Percentiles rank a stretch among this genome's conserved stretches.
Evolutionary conservation across 92 coral and sea anemone species (phyloP).

Genomic region (Ricordea florida): DNA sequence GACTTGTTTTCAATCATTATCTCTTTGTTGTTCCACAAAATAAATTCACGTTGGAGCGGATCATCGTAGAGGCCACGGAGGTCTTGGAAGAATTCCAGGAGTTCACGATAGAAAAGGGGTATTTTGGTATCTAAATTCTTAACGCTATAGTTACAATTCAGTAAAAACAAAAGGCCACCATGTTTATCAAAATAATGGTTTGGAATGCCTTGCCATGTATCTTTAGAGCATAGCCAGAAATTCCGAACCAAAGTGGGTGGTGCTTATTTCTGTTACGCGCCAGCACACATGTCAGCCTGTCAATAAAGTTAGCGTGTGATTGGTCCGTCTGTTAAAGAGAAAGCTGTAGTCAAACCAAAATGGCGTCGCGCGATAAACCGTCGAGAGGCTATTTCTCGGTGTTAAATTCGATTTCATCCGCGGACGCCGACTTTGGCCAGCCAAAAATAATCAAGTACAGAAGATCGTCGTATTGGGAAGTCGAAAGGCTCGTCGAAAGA

Average conservation of each 20-base stretch:
- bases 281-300: not conserved
- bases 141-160: no score
- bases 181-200: no score
- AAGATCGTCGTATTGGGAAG: not conserved
- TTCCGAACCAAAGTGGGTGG: not conserved
- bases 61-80: no score
- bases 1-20: no score
- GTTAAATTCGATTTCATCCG: not conserved
- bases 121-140: no score
- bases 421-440: not conserved
- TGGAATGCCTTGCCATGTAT: no score
- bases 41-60: no score
- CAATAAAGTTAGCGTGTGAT: not conserved
- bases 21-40: no score
- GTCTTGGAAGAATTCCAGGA: no score
- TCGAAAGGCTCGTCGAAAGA: not conserved
- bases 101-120: no score
- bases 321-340: not conserved
- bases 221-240: not conserved
- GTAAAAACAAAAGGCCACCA: no score
- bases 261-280: not conserved
- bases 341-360: not conserved
- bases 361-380: not conserved
- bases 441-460: not conserved
- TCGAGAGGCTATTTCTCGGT: not conserved